A percentile compares a stretch with the other conserved stretches of the same genome.
Conservation (phyloP, 2,113 vertebrate genomes). For the Boulengeromyrus knoepffleri region DNA sequence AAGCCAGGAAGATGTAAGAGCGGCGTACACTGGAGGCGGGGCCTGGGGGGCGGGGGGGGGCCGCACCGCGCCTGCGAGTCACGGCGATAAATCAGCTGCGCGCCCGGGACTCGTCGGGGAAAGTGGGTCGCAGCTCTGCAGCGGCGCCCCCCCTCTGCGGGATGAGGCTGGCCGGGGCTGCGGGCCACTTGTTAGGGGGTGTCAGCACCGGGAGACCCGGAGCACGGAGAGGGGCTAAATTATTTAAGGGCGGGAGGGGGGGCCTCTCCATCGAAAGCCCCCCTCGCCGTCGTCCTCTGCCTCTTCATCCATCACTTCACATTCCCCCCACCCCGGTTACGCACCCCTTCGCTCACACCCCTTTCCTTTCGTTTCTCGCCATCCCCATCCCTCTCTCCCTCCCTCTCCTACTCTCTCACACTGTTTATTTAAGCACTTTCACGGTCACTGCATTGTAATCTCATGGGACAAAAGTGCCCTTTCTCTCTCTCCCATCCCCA, state of each 20-base stretch:
- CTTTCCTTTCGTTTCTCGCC: slow-evolving; percentile 32
- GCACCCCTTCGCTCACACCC: slow-evolving; percentile 12
- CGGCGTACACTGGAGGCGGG: slow-evolving; percentile 2
- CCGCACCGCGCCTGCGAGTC: slow-evolving; percentile 50
- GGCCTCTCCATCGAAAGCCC: slow-evolving; percentile 30
- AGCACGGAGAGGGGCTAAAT: slow-evolving; percentile 44
- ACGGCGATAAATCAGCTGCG: slow-evolving; percentile 58
- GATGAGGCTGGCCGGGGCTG: slow-evolving; percentile 35
- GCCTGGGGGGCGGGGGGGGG: slow-evolving; percentile 42
- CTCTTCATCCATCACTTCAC: slow-evolving; percentile 12
- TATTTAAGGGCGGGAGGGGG: slow-evolving; percentile 38
- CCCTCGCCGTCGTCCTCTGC: slow-evolving; percentile 43
- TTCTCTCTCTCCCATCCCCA: slow-evolving; percentile 31
- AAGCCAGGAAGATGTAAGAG: background rate
- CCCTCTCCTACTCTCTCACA: slow-evolving; percentile 41
- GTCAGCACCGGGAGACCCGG: slow-evolving; percentile 40
- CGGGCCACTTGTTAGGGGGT: slow-evolving; percentile 28
- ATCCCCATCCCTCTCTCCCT: slow-evolving; percentile 10
- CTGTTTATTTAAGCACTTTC: slow-evolving; percentile 76
- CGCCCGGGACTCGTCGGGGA: slow-evolving; percentile 56
- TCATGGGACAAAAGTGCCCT: slow-evolving; percentile 61
- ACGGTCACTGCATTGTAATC: slow-evolving; percentile 72
- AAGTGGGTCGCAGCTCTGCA: slow-evolving; percentile 64
- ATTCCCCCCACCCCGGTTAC: slow-evolving; percentile 17
- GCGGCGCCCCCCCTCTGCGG: slow-evolving; percentile 26